Conservation (phyloP, 1,140 invertebrate species). For the Aphelenchoides avenae region DNA sequence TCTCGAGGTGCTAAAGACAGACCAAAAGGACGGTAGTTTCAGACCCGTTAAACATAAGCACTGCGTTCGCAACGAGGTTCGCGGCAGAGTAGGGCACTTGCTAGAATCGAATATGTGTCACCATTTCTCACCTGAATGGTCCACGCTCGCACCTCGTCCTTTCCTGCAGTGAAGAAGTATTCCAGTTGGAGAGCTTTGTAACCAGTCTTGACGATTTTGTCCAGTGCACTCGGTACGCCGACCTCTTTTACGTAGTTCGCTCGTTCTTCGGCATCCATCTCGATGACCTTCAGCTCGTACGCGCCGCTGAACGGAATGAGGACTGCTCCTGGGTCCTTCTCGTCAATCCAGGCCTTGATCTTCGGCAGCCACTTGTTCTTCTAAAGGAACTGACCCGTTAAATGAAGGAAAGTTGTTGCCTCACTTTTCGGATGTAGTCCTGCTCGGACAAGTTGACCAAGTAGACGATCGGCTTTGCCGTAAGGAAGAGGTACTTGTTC, state of each 20-base stretch:
- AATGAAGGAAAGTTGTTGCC: conserved; percentile 2
- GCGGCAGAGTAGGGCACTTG: no score
- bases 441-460: conserved; percentile 94
- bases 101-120: no score
- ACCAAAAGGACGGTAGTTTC: no score
- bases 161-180: conserved; percentile 93
- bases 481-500: conserved; percentile 92
- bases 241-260: conserved; percentile 73
- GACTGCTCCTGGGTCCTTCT: conserved; percentile 82
- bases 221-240: conserved; percentile 70
- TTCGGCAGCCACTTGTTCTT: conserved; percentile 76
- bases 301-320: conserved; percentile 75
- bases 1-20: no score
- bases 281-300: conserved; percentile 79
- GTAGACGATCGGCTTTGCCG: conserved; percentile 96
- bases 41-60: no score
- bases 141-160: conserved; percentile 99
- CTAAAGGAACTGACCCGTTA: conserved; percentile 26
- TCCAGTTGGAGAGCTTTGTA: conserved; percentile 87
- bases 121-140: conserved; percentile 78
- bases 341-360: conserved; percentile 98
- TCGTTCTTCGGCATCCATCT: conserved; percentile 76
- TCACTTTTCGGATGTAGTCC: conserved; percentile 97
- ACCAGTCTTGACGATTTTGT: conserved; percentile 94
- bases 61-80: no score